phyloP scores from a whole-genome alignment of 2,113 vertebrate genomes.

The Phyllostomus discolor region DNA sequence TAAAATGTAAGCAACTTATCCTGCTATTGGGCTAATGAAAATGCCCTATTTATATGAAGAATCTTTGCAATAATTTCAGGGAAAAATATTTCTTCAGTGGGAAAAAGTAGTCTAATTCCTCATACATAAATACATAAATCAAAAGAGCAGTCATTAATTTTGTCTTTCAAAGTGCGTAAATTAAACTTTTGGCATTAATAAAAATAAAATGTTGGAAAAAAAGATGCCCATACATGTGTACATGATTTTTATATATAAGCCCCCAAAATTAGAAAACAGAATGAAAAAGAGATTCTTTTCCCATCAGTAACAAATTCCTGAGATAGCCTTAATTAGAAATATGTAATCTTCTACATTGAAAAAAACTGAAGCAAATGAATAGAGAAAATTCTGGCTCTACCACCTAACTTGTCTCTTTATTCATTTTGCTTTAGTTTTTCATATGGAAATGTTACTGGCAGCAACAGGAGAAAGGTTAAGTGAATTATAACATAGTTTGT shows the following conservation, averaged over 20 bases:
- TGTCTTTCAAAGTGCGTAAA: not conserved
- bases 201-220: not conserved
- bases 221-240: not conserved
- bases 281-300: not conserved
- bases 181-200: conserved; percentile 1
- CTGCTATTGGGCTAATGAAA: not conserved
- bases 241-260: not conserved
- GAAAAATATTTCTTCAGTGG: not conserved
- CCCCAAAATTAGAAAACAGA: not conserved
- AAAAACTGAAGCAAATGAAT: not conserved
- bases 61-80: conserved; percentile 2
- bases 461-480: not conserved
- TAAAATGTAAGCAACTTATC: conserved; percentile 23
- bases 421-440: not conserved
- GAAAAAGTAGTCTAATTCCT: conserved; percentile 21
- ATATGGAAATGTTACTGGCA: not conserved
- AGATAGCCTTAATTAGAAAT: not conserved
- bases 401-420: not conserved
- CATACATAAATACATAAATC: not conserved
- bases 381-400: not conserved
- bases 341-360: not conserved
- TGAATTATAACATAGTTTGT: not conserved
- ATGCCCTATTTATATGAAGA: conserved; percentile 4
- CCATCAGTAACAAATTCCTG: not conserved
- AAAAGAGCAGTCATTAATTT: conserved; percentile 11